Evolutionary conservation across 2,888 invertebrate species (phyloP).

Genomic region (Eurytoma adleriae): DNA sequence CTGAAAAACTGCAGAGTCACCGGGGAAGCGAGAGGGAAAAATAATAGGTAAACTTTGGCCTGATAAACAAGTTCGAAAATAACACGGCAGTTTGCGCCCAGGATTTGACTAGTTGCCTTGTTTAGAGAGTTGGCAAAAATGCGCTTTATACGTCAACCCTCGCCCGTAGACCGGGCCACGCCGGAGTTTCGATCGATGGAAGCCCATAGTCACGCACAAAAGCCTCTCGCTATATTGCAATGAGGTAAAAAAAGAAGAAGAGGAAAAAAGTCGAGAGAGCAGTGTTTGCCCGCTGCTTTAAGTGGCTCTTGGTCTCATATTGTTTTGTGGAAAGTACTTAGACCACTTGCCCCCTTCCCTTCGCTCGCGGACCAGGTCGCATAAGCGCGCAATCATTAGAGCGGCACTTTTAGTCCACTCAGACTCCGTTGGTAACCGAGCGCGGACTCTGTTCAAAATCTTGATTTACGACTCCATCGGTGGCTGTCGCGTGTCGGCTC

Average conservation of each 20-base stretch:
- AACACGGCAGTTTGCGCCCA: slow-evolving; percentile 12
- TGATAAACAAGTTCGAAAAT: slow-evolving; percentile 24
- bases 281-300: slow-evolving; percentile 65
- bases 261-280: slow-evolving; percentile 62
- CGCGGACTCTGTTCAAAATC: no score
- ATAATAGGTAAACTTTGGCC: background rate
- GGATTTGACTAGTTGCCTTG: slow-evolving; percentile 36
- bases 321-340: slow-evolving; percentile 62
- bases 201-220: slow-evolving; percentile 10
- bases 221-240: slow-evolving; percentile 6
- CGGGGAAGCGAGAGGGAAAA: background rate
- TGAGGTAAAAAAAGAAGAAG: slow-evolving; percentile 27
- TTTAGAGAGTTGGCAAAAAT: slow-evolving; percentile 37
- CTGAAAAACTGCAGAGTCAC: background rate
- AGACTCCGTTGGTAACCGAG: no score
- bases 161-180: background rate
- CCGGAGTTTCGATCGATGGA: slow-evolving; percentile 32
- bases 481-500: no score
- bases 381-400: slow-evolving; percentile 32
- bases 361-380: background rate
- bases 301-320: slow-evolving; percentile 68
- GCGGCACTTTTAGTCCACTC: background rate
- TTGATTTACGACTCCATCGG: no score
- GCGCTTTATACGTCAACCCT: background rate
- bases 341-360: background rate